phyloP scores from a whole-genome alignment of 2,113 vertebrate species.

The Oxyura jamaicensis region DNA sequence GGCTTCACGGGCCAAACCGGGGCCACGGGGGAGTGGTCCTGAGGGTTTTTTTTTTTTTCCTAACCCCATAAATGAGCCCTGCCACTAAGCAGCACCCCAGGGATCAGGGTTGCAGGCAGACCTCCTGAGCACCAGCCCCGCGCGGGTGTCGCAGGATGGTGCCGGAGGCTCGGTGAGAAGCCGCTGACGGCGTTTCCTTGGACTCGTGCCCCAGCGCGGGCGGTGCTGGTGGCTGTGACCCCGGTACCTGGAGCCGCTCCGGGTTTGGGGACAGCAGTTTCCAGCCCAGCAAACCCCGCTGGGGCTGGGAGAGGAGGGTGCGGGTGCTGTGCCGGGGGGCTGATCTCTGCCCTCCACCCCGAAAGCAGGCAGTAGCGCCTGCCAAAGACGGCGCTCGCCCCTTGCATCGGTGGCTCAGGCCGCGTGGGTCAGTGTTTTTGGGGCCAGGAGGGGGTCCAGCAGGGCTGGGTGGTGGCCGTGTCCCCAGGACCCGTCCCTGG shows the following conservation, averaged over 20 bases:
- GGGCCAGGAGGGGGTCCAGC: background rate
- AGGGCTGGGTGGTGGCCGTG: background rate
- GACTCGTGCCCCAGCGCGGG: background rate
- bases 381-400: background rate
- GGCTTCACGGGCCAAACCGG: background rate
- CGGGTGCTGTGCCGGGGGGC: background rate
- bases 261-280: background rate
- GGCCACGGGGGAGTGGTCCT: background rate
- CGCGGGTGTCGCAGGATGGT: background rate
- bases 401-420: background rate
- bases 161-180: background rate
- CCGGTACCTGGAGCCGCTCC: background rate
- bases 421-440: rapidly evolving
- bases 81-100: background rate
- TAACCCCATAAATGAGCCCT: background rate
- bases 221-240: background rate
- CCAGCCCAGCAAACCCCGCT: background rate
- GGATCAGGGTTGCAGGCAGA: background rate
- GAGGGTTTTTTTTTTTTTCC: background rate
- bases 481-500: background rate
- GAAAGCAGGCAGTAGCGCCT: background rate
- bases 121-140: background rate
- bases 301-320: background rate
- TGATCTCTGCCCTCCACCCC: background rate
- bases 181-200: background rate